Base-by-base conservation (phyloP, 1,140 invertebrate species). In the Maniola jurtina region DNA sequence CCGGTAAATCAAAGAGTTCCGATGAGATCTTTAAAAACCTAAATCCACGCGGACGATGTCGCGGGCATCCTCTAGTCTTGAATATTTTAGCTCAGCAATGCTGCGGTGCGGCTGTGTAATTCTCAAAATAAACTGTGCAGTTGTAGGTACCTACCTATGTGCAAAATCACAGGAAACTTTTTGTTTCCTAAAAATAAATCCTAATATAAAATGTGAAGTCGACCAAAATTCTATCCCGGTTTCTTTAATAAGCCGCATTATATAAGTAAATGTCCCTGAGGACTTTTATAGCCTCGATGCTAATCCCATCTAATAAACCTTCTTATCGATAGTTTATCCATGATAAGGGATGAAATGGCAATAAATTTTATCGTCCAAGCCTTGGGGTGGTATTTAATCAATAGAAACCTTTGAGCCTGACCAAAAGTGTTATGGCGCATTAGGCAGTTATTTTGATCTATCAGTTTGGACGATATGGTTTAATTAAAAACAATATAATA, bases 311-410 rank as follows among this genome's bases (percentile, higher is more conserved):
- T 56, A 61, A 64, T 68, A 72, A 64, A 66, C 64, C 61, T 58
- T 69, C 70, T 69, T 70, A 60, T 71, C 64, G 54, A 68, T 64
- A 65, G 66, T 65, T 56, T 61, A 48, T 58, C 57, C 66, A 69
- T 66, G 71, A 71, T 71, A 73, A 73, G 67, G 74, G 74, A 71
- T 64, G 15, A 14, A 55, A 62, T 55, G 13, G 68, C 52, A 67
- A 74, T 75, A 77, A 75, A 77, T 72, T 71, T 65, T 59, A 54
- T 62, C 55, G 57, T 69, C 68, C 48, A 70, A 65, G 61, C 67
- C 60, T 66, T 58, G 66, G 52, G 7, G 13, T 34, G 13, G 52
- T 55, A 34, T 25, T 25, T 11, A 55, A 45, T 45, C 13, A 13
- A n/a, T 13, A 45, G 42, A 42, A 8, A 11, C 2, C 42, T 45